Evolutionary conservation across 2,888 invertebrate species (phyloP).

Genomic region (Hemithea aestivaria): DNA sequence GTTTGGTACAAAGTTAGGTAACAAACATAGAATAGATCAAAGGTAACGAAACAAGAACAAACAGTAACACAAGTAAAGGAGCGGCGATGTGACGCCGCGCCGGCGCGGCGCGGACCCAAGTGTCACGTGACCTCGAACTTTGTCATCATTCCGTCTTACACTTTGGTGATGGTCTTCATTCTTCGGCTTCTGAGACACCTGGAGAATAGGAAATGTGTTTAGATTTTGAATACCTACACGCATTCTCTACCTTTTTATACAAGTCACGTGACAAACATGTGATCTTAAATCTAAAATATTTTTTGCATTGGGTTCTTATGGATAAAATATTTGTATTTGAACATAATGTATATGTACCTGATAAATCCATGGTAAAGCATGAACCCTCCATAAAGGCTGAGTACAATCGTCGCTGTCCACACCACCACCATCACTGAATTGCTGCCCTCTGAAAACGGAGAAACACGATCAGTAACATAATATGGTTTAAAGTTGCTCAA

Average conservation of each 20-base stretch:
- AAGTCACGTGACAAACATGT: too few relatives aligned
- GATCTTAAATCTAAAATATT: too few relatives aligned
- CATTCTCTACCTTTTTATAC: too few relatives aligned
- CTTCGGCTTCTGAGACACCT: slow-evolving; percentile 65
- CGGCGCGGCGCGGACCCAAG: slow-evolving; percentile 21
- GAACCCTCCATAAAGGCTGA: slow-evolving; percentile 57
- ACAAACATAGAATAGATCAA: slow-evolving; percentile 15
- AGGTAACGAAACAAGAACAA: slow-evolving; percentile 16
- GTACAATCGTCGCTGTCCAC: slow-evolving; percentile 65
- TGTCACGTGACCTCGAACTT: slow-evolving; percentile 29
- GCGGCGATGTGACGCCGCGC: slow-evolving; percentile 13
- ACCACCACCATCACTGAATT: slow-evolving; percentile 55
- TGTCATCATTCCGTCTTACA: slow-evolving; percentile 41
- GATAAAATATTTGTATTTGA: too few relatives aligned
- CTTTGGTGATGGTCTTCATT: slow-evolving; percentile 66
- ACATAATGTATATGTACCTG: slow-evolving; percentile 42
- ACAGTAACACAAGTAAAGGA: slow-evolving; percentile 18
- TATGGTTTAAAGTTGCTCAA: too few relatives aligned
- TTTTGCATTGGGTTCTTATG: too few relatives aligned
- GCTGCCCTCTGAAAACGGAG: slow-evolving; percentile 62
- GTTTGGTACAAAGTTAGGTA: slow-evolving; percentile 36
- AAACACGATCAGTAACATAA: too few relatives aligned
- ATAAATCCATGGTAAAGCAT: slow-evolving; percentile 57
- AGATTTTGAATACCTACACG: too few relatives aligned
- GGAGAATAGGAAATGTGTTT: slow-evolving; percentile 20